phyloP scores from a whole-genome alignment of 2,113 vertebrate species.

The Xiphophorus maculatus region DNA sequence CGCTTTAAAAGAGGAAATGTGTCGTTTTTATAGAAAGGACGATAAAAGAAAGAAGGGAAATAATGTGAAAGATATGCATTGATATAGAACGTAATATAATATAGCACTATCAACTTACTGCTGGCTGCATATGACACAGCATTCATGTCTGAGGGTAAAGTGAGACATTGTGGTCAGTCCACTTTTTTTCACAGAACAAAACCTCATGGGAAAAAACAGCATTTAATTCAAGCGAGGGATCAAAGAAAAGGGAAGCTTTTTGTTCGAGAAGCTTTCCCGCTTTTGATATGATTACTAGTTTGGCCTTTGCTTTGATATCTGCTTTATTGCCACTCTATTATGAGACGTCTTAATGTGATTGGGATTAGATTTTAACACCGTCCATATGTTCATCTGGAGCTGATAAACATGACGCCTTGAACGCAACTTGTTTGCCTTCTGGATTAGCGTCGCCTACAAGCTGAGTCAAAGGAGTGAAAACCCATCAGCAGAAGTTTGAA shows the following conservation, averaged over 20 bases:
- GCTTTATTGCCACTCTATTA: conserved; percentile 5
- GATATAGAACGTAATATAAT: conserved; percentile 12
- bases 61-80: conserved; percentile 19
- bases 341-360: neutral
- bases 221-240: neutral
- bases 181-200: neutral
- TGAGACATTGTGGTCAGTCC: conserved; percentile 8
- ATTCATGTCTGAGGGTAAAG: conserved; percentile 6
- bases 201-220: neutral
- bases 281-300: conserved; percentile 4
- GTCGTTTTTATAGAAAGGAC: conserved; percentile 9
- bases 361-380: neutral
- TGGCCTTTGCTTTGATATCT: neutral
- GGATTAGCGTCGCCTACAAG: neutral
- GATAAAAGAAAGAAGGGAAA: conserved; percentile 21
- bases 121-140: conserved; percentile 1
- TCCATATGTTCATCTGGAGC: conserved; percentile 19
- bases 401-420: neutral
- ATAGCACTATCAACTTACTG: conserved; percentile 24
- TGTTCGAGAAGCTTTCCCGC: conserved; percentile 1
- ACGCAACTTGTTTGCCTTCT: neutral
- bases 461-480: neutral
- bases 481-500: neutral
- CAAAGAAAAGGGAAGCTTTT: neutral
- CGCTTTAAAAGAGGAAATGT: conserved; percentile 5